These are phyloP conservation scores for Achroia grisella DNA, from an alignment of 1,140 invertebrate genomes.

Conservation along the genomic window DNA sequence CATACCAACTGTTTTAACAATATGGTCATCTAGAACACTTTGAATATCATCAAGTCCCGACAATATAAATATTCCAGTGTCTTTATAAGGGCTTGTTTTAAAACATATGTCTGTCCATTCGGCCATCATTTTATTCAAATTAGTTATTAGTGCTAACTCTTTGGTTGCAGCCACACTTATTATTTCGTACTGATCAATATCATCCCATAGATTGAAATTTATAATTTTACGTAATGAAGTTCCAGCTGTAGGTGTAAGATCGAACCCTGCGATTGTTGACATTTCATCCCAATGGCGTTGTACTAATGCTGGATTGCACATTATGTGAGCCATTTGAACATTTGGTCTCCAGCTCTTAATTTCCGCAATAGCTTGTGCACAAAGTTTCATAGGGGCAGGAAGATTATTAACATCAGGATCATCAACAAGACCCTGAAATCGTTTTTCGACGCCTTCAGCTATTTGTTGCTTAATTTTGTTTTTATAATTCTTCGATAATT, in stretches of 20 bases:
- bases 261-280: constrained; percentile 86
- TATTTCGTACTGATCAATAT: constrained; percentile 87
- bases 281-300: constrained; percentile 95
- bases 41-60: constrained; percentile 90
- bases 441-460: constrained; percentile 77
- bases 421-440: constrained; percentile 82
- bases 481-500: constrained; percentile 87
- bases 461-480: constrained; percentile 85
- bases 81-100: constrained; percentile 82
- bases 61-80: constrained; percentile 86
- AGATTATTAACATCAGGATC: constrained; percentile 84
- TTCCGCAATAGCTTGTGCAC: constrained; percentile 79
- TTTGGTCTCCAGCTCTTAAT: constrained; percentile 88
- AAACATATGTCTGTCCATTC: constrained; percentile 90
- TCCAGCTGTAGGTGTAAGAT: constrained; percentile 89
- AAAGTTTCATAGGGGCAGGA: constrained; percentile 85
- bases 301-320: constrained; percentile 91
- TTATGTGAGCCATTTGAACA: constrained; percentile 85
- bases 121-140: constrained; percentile 86
- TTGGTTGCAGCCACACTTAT: constrained; percentile 93
- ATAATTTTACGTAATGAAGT: constrained; percentile 89
- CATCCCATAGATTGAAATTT: constrained; percentile 81
- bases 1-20: constrained; percentile 92
- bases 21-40: constrained; percentile 90
- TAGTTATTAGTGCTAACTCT: constrained; percentile 86